A percentile compares a stretch with the other conserved stretches of the same genome.
These are phyloP conservation scores for Denticeps clupeoides DNA, from an alignment of 2,797 vertebrate genomes.

Conservation along the genomic window DNA sequence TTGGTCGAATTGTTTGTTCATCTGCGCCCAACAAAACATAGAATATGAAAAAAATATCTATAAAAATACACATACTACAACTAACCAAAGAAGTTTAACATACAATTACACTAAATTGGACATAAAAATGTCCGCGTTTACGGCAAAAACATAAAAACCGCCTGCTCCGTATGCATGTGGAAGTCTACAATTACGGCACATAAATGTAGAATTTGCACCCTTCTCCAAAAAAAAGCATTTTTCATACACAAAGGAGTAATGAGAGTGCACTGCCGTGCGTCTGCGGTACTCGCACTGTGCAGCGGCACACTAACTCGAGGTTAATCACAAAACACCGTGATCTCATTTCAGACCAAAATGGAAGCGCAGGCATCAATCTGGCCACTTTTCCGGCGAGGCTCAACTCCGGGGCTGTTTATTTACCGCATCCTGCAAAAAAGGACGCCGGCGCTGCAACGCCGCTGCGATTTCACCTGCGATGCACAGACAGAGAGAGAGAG, in stretches of 20 bases:
- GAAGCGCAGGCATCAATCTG: slow-evolving; percentile 48
- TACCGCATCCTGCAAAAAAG: slow-evolving; percentile 7
- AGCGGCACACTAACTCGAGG: slow-evolving; percentile 26
- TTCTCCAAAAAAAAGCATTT: too few relatives aligned
- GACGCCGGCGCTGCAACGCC: slow-evolving; percentile 9
- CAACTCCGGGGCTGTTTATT: neutral
- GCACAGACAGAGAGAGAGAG: neutral
- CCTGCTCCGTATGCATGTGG: too few relatives aligned
- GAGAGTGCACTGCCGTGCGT: neutral
- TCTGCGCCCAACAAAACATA: too few relatives aligned
- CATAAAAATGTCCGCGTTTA: too few relatives aligned
- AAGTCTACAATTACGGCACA: too few relatives aligned
- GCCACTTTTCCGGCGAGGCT: slow-evolving; percentile 38
- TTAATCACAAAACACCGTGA: slow-evolving; percentile 44
- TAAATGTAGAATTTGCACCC: too few relatives aligned
- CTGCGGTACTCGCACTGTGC: neutral
- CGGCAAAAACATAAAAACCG: too few relatives aligned
- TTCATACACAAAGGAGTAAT: neutral
- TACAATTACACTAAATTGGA: too few relatives aligned
- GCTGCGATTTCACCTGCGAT: slow-evolving; percentile 37
- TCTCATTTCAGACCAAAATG: slow-evolving; percentile 42
- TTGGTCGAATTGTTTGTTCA: too few relatives aligned
- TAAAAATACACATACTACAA: too few relatives aligned
- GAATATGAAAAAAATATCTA: too few relatives aligned
- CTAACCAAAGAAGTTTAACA: too few relatives aligned